A percentile compares a stretch with the other conserved stretches of the same genome.
Evolutionary conservation across 1,140 invertebrate species (phyloP).

Genomic region (Neodiprion virginianus): DNA sequence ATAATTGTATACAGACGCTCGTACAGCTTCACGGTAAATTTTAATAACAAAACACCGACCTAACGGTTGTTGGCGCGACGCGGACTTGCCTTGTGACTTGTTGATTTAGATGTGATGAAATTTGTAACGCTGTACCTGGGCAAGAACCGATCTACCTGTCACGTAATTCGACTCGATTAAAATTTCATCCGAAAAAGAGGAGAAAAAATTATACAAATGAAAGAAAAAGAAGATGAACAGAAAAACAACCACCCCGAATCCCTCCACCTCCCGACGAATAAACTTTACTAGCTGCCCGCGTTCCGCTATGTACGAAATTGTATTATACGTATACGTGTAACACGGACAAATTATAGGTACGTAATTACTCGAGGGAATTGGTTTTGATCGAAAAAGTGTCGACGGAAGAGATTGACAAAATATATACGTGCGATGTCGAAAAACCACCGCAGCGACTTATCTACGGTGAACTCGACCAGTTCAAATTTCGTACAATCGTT

Average conservation of each 20-base stretch:
- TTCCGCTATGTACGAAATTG: no score
- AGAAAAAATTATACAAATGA: conserved; percentile 5
- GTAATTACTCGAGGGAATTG: no score
- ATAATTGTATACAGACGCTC: neutral
- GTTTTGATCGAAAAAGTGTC: no score
- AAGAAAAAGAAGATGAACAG: neutral
- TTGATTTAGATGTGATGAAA: conserved; percentile 25
- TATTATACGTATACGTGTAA: no score
- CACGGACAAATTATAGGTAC: no score
- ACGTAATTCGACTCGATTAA: conserved; percentile 35
- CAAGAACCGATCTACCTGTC: conserved; percentile 24
- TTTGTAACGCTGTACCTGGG: conserved; percentile 21
- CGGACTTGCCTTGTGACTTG: neutral
- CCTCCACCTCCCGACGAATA: no score
- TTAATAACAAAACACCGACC: conserved; percentile 21
- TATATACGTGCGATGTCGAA: no score
- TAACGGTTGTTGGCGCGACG: conserved; percentile 6
- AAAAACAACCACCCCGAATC: neutral
- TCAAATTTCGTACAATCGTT: no score
- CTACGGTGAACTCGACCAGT: no score
- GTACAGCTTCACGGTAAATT: conserved; percentile 25
- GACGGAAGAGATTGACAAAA: no score
- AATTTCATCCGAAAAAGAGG: conserved; percentile 15
- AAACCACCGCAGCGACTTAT: no score
- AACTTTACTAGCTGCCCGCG: no score